Evolutionary conservation across 2,113 vertebrate species (phyloP).

Genomic region (Strigops habroptila): DNA sequence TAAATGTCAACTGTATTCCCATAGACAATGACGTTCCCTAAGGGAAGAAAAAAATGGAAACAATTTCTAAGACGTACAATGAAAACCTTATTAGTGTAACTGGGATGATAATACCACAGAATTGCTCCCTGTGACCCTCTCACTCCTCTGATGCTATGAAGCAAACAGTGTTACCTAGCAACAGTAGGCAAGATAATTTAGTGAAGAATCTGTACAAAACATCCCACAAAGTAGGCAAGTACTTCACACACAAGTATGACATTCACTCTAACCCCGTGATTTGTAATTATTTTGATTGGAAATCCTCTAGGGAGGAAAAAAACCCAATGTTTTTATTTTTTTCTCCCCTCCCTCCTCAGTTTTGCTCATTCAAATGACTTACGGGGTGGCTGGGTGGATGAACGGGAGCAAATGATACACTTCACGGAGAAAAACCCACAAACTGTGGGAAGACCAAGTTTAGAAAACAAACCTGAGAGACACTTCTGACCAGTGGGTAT

Average conservation of each 20-base stretch:
- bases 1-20: slow-evolving; percentile 84
- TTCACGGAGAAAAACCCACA: not conserved
- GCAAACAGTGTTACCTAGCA: slow-evolving; percentile 79
- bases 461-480: not conserved
- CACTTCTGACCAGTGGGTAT: not conserved
- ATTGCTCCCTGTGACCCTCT: slow-evolving; percentile 71
- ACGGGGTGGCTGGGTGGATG: not conserved
- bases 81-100: slow-evolving; percentile 69
- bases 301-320: slow-evolving; percentile 11
- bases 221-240: slow-evolving; percentile 77
- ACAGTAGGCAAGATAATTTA: slow-evolving; percentile 77
- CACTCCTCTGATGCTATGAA: slow-evolving; percentile 74
- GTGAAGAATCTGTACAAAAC: slow-evolving; percentile 75
- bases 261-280: slow-evolving; percentile 64
- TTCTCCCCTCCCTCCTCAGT: not conserved
- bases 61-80: slow-evolving; percentile 49
- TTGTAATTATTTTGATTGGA: slow-evolving; percentile 67
- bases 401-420: not conserved
- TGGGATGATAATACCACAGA: slow-evolving; percentile 66
- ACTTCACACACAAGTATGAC: slow-evolving; percentile 69
- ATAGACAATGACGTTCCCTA: slow-evolving; percentile 86
- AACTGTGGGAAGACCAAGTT: not conserved
- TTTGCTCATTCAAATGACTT: slow-evolving; percentile 13
- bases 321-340: not conserved
- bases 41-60: not conserved